A percentile compares a stretch with the other conserved stretches of the same genome.
Evolutionary conservation across 2,113 vertebrate genomes (phyloP).

Genomic region (Heptranchias perlo): DNA sequence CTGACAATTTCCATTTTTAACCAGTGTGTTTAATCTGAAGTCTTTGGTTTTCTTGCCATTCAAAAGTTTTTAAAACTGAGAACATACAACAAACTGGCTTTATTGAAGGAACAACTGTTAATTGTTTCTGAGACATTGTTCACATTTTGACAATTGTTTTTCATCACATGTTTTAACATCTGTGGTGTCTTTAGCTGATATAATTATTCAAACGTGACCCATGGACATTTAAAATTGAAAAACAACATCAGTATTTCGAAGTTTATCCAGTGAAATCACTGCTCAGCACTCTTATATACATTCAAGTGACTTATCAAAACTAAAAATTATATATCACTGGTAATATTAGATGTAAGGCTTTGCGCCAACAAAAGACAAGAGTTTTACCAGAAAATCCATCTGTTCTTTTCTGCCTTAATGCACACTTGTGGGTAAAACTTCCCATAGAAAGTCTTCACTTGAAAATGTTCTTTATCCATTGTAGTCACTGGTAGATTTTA

Average conservation of each 20-base stretch:
- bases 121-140: not conserved
- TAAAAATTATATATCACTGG: not conserved
- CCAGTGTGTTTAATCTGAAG: not conserved
- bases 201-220: not conserved
- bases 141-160: constrained; percentile 13
- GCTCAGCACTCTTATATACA: not conserved
- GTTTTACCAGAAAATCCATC: not conserved
- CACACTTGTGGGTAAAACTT: not conserved
- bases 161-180: constrained; percentile 13
- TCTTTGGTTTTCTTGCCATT: not conserved
- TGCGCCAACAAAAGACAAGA: not conserved
- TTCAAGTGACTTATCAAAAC: not conserved
- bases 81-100: not conserved
- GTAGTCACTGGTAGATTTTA: not conserved
- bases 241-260: not conserved
- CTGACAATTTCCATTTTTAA: constrained; percentile 14
- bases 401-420: not conserved
- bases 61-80: not conserved
- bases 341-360: not conserved
- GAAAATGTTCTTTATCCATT: not conserved
- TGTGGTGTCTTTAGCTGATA: not conserved
- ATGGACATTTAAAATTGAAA: not conserved
- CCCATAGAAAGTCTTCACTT: not conserved
- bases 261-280: not conserved
- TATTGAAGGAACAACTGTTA: not conserved